Evolutionary conservation across 1,140 invertebrate species (phyloP).

Genomic region (Aphelinus certus): DNA sequence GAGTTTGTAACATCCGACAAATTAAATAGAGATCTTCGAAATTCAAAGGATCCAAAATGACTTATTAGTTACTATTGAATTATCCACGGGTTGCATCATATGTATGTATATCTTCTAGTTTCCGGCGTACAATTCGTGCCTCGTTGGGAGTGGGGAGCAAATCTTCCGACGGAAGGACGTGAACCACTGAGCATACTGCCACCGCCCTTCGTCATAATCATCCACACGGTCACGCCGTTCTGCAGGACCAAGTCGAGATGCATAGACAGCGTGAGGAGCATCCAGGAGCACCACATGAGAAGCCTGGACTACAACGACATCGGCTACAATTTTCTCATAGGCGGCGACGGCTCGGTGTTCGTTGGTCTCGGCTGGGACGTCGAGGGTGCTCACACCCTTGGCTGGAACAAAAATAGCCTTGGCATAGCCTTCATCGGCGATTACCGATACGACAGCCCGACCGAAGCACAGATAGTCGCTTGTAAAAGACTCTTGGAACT

Average conservation of each 20-base stretch:
- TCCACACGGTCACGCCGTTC: constrained; percentile 70
- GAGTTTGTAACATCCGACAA: no score
- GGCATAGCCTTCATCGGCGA: constrained; percentile 76
- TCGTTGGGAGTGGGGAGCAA: constrained; percentile 72
- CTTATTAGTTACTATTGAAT: no score
- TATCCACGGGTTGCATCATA: no score
- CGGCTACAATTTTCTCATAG: constrained; percentile 80
- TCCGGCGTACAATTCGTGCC: constrained; percentile 54
- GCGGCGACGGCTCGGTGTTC: constrained; percentile 80
- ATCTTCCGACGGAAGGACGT: constrained; percentile 59
- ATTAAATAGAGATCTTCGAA: no score
- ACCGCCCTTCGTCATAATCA: constrained; percentile 79
- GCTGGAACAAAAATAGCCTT: constrained; percentile 76
- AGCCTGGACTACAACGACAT: constrained; percentile 73
- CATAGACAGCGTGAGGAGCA: constrained; percentile 63
- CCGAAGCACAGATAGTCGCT: constrained; percentile 66
- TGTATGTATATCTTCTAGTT: no score
- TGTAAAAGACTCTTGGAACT: constrained; percentile 70
- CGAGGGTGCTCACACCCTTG: constrained; percentile 76
- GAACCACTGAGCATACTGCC: constrained; percentile 66
- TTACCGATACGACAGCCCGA: constrained; percentile 28
- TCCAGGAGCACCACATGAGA: constrained; percentile 80
- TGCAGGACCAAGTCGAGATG: constrained; percentile 66
- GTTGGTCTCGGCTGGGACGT: constrained; percentile 79
- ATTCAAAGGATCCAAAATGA: no score